Base-by-base conservation (phyloP, 1,140 invertebrate species). In the Cotesia vestalis region DNA sequence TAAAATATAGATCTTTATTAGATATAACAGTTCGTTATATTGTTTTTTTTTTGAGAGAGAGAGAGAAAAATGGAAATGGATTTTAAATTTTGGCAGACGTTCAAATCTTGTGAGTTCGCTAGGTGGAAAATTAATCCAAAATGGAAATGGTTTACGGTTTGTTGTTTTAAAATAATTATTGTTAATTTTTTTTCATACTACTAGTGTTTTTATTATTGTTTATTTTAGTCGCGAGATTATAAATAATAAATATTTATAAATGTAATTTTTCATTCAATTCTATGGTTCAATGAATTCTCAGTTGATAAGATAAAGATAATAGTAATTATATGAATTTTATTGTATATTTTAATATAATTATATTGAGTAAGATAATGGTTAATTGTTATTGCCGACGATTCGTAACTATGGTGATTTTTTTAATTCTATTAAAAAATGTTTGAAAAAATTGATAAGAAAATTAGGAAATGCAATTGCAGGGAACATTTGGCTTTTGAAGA, bases 81-180 rank as follows among this genome's bases (percentile, higher is more conserved):
- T 17, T 68, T 75, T 11, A 81, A 75, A 59, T 76, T 83, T 69
- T 81, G 79, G 74, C 80, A 76, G 12, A 80, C 67, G 51, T 66
- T 81, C n/a, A 75, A 72, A 4, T 73, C 67, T 35, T 66, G 80
- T 11, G 77, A 79, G 61, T 73, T 83, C 36, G 53, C 73, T 20
- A 81, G 79, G 9, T 82, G 79, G 81, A 82, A 78, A 66, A 55
- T 81, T 36, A 75, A 78, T 20, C 73, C 76, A 12, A 81, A 75
- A 66, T 83, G 81, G 82, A 82, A 66, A 35, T 77, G 76, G 75
- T 75, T 75, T n/a, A 68, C 64, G 78, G 81, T 83, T 74, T 61
- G 80, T 82, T 59, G 20, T 61, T 52, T 27, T 27, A 11, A 60
- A 14, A 12, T 61, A 55, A 55, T 71, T 0, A 51, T 51, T 52